These are phyloP conservation scores for Nasonia longicornis DNA, from an alignment of 1,140 invertebrate genomes.

Conservation along the genomic window DNA sequence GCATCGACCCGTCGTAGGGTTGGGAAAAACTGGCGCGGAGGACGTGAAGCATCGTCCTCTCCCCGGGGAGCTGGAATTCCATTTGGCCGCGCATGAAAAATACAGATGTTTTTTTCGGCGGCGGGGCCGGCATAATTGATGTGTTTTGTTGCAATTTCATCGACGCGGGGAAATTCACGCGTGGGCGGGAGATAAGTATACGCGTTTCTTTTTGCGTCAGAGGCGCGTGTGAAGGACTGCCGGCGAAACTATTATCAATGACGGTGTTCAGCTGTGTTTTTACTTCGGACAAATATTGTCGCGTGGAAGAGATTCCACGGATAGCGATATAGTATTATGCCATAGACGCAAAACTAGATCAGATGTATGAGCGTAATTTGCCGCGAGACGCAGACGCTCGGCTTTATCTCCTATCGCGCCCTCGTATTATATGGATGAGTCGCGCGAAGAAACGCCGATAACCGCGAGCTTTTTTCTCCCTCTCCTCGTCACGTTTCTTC, in stretches of 20 bases:
- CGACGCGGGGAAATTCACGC: not conserved
- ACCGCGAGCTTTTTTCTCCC: not conserved
- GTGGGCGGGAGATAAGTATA: not conserved
- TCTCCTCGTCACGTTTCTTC: too few relatives aligned
- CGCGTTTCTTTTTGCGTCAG: not conserved
- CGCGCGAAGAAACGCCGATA: not conserved
- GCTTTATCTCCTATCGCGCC: not conserved
- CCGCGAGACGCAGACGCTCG: not conserved
- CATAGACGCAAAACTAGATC: not conserved
- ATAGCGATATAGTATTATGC: too few relatives aligned
- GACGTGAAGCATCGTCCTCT: not conserved
- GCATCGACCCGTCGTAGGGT: not conserved
- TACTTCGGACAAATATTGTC: not conserved
- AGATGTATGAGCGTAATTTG: not conserved
- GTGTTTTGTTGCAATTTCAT: constrained; percentile 24
- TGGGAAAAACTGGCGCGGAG: not conserved
- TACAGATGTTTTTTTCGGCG: constrained; percentile 1
- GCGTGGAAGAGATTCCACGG: too few relatives aligned
- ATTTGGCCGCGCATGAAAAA: constrained; percentile 19
- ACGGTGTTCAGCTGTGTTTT: too few relatives aligned
- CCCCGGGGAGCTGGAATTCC: not conserved
- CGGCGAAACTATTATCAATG: not conserved
- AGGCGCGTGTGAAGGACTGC: not conserved
- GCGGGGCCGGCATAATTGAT: not conserved
- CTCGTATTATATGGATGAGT: not conserved